Evolutionary conservation across 53 echinoderm and acorn worm species (phyloP), one percentile per base, ranked within the genome.

Genomic region (Temnopleurus reevesii): DNA sequence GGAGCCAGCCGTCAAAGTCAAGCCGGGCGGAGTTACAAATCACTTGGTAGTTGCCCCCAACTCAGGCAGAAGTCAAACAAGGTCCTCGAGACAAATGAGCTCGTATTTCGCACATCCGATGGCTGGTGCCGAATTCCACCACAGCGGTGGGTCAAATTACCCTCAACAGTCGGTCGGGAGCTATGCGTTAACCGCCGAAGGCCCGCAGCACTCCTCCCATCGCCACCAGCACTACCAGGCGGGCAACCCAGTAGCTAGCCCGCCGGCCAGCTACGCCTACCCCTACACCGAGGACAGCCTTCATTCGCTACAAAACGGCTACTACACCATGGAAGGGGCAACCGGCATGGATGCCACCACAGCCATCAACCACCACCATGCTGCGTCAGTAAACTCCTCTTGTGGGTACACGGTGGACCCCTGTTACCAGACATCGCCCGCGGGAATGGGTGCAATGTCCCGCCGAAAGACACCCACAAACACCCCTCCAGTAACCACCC

Each of bases 91-190:
- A 87, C 88, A 87, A 87, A 87, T 87, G 88, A 87, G 88, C 88
- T 87, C 88, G 88, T 87, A 87, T 87, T 87, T 87, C 71, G 53
- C 88, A 87, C 88, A 87, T 65, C 88, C 88, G 88, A 87, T 87
- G 88, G 65, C 88, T 87, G 71, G 88, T 87, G 88, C 88, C 88
- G 88, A 87, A 87, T 87, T 87, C 88, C 88, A 87, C 88, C 88
- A 87, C 88, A 47, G 51, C 46, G 88, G 88, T 46, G 88, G 88
- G 29, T 87, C 88, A 87, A 87, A 87, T 87, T 87, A 87, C 88
- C 88, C 88, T 65, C 88, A 87, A 53, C 88, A 87, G 71, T 66
- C 88, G 46, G 88, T 87, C 26, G 88, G 88, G 30, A 87, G 88
- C 88, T 87, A 87, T 36, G 88, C 88, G 5, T 46, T 87, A 49